Evolutionary conservation across 2,888 invertebrate genomes (phyloP).

Genomic region (Camponotus fellah): DNA sequence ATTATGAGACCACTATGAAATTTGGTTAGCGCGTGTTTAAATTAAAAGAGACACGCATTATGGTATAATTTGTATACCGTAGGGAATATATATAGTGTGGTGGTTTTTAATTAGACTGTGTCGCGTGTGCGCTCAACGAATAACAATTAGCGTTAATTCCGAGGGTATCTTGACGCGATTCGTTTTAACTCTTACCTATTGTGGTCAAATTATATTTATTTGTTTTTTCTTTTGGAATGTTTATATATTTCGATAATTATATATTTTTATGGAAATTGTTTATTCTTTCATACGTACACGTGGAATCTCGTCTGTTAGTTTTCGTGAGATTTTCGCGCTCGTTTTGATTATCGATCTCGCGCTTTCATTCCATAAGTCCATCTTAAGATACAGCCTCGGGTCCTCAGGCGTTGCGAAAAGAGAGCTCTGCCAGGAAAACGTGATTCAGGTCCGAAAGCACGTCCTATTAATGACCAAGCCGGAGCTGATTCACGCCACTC

Average conservation of each 20-base stretch:
- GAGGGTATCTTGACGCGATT: not conserved
- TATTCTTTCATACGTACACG: not conserved
- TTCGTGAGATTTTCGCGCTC: not conserved
- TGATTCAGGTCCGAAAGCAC: constrained; percentile 69
- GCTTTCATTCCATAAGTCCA: constrained; percentile 1
- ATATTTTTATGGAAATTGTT: not conserved
- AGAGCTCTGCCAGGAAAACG: constrained; percentile 53
- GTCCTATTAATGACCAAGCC: constrained; percentile 57
- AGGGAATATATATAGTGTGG: not conserved
- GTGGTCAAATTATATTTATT: not conserved
- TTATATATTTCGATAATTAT: not conserved
- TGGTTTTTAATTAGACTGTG: constrained; percentile 35
- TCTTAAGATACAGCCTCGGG: constrained; percentile 22
- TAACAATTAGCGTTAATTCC: constrained; percentile 35
- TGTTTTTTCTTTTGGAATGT: not conserved
- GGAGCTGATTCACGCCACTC: constrained; percentile 64
- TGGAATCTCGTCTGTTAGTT: not conserved
- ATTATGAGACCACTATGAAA: not conserved
- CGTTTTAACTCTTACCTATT: not conserved
- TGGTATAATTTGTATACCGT: constrained; percentile 11
- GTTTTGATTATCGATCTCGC: constrained; percentile 13
- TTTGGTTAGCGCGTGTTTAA: constrained; percentile 37
- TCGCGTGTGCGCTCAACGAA: not conserved
- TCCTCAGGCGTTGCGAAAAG: constrained; percentile 14
- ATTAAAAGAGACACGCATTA: constrained; percentile 19